A percentile compares a stretch with the other conserved stretches of the same genome.
These are phyloP conservation scores for Saturnia pavonia DNA, from an alignment of 2,888 invertebrate species.

Conservation along the genomic window DNA sequence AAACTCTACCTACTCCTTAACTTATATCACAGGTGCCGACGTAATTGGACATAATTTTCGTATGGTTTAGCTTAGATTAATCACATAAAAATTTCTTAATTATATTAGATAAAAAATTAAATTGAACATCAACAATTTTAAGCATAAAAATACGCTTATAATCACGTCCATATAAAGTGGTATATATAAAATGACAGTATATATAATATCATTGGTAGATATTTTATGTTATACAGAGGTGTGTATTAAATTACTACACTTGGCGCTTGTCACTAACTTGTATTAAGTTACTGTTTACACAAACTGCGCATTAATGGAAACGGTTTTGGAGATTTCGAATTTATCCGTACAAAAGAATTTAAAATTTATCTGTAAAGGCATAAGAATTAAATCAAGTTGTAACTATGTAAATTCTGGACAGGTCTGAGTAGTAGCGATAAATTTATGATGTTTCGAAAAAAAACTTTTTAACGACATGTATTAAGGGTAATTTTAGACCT, in stretches of 20 bases:
- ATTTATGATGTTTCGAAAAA: slow-evolving; percentile 10
- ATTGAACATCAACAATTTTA: too few species aligned
- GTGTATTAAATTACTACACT: slow-evolving; percentile 50
- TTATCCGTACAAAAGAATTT: slow-evolving; percentile 16
- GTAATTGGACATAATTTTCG: too few species aligned
- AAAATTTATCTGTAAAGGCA: slow-evolving; percentile 14
- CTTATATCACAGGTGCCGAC: too few species aligned
- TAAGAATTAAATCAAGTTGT: slow-evolving; percentile 14
- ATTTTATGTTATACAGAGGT: slow-evolving; percentile 34
- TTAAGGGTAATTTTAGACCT: background rate
- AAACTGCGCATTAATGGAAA: slow-evolving; percentile 63
- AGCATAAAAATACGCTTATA: too few species aligned
- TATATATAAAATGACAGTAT: background rate
- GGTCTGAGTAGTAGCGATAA: slow-evolving; percentile 1
- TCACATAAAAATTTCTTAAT: too few species aligned
- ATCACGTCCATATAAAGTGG: too few species aligned
- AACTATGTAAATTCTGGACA: background rate
- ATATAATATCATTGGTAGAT: too few species aligned
- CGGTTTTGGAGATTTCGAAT: slow-evolving; percentile 40
- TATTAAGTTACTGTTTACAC: slow-evolving; percentile 67
- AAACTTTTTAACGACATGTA: background rate
- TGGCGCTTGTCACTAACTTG: slow-evolving; percentile 53
- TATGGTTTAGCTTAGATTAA: too few species aligned
- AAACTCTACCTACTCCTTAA: too few species aligned
- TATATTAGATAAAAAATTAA: too few species aligned